Conservation (phyloP, 2,888 invertebrate species). For the Lottia gigantea region DNA sequence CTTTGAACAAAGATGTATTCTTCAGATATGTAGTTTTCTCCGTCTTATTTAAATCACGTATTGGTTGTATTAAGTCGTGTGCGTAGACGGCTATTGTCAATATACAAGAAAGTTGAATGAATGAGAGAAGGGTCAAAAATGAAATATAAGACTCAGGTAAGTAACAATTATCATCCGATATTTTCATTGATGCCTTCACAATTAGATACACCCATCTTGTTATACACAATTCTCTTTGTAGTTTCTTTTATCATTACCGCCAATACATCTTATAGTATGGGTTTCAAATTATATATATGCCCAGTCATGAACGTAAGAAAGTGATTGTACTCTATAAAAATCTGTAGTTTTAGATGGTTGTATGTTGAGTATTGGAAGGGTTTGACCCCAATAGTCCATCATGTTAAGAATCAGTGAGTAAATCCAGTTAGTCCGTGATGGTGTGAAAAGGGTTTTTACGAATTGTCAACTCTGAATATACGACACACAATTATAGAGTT, state of each 20-base stretch:
- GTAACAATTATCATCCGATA: constrained; percentile 1
- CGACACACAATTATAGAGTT: constrained; percentile 10
- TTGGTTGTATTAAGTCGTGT: no score
- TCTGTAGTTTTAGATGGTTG: not conserved
- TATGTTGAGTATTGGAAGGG: not conserved
- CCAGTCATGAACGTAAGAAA: constrained; percentile 20
- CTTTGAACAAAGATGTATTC: no score
- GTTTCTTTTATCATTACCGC: not conserved
- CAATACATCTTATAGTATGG: not conserved
- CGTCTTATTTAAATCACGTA: no score
- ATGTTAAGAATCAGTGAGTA: constrained; percentile 27
- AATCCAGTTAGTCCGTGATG: constrained; percentile 34
- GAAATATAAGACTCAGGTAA: constrained; percentile 3
- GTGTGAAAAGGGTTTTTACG: constrained; percentile 31
- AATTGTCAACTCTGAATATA: constrained; percentile 20
- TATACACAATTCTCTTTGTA: not conserved
- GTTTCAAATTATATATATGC: constrained; percentile 12
- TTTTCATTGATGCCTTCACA: not conserved
- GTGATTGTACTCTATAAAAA: constrained; percentile 10
- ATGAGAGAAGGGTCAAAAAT: not conserved
- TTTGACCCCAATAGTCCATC: constrained; percentile 19
- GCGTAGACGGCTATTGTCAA: no score
- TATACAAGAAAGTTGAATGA: no score
- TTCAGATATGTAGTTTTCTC: no score
- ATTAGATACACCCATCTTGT: not conserved